These are phyloP conservation scores for Pycnonotus jocosus DNA, from an alignment of 2,113 vertebrate species.

Conservation along the genomic window DNA sequence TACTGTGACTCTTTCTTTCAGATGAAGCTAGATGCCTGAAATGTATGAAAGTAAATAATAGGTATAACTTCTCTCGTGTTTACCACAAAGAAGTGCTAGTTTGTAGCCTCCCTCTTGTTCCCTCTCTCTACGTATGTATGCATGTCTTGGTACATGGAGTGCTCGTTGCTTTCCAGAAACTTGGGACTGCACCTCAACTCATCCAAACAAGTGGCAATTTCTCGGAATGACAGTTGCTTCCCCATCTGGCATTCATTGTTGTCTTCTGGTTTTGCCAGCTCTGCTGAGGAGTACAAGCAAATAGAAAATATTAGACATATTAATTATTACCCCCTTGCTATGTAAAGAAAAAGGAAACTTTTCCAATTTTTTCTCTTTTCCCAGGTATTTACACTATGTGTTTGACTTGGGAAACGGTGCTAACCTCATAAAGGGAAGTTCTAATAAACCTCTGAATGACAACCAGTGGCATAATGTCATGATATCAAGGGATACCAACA, in stretches of 20 bases:
- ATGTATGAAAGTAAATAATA: constrained; percentile 32
- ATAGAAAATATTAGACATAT: background rate
- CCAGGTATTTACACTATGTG: constrained; percentile 92
- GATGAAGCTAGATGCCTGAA: constrained; percentile 27
- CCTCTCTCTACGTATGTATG: background rate
- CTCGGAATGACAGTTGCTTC: background rate
- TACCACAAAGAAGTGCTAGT: background rate
- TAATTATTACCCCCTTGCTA: background rate
- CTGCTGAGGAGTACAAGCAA: background rate
- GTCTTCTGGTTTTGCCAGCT: background rate
- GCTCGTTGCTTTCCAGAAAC: background rate
- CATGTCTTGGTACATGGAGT: background rate
- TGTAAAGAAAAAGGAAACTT: constrained; percentile 49
- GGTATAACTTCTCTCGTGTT: background rate
- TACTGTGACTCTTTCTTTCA: constrained; percentile 42
- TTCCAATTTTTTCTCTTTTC: constrained; percentile 24
- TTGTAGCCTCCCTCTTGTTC: constrained; percentile 12
- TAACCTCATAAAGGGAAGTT: constrained; percentile 96
- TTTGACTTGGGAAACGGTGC: constrained; percentile 96
- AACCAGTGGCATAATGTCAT: constrained; percentile 98
- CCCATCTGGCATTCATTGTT: background rate
- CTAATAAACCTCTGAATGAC: constrained; percentile 94
- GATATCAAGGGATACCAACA: constrained; percentile 95
- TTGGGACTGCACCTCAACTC: background rate
- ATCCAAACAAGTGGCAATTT: background rate